These are phyloP conservation scores for Hirudinaria manillensis DNA, from an alignment of 2,888 invertebrate species.

Conservation along the genomic window DNA sequence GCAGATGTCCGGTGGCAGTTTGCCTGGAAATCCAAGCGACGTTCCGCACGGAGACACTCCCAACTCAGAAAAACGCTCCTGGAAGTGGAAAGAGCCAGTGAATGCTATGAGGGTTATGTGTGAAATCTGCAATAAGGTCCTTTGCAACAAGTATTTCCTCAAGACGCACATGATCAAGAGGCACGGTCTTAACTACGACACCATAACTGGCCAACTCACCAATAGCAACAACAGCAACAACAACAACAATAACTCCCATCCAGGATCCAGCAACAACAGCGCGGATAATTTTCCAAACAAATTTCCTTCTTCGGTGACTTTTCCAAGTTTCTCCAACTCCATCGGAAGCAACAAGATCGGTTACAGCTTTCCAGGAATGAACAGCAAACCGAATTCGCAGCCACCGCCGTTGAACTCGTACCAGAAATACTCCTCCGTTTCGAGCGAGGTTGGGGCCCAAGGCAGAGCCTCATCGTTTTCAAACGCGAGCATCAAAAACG, in stretches of 20 bases:
- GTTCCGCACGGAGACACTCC: constrained; percentile 10
- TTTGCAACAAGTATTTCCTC: constrained; percentile 54
- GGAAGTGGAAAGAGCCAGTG: constrained; percentile 49
- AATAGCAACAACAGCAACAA: constrained; percentile 1
- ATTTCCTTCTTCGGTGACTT: constrained; percentile 13
- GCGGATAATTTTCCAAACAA: background rate
- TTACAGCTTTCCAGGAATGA: constrained; percentile 6
- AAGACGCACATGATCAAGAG: constrained; percentile 54
- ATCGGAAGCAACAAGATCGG: background rate
- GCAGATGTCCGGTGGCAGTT: constrained; percentile 3
- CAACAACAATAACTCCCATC: background rate
- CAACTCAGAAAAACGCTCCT: constrained; percentile 18
- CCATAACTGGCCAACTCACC: constrained; percentile 24
- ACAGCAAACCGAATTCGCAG: constrained; percentile 10
- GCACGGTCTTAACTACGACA: constrained; percentile 47
- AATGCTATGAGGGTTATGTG: constrained; percentile 49
- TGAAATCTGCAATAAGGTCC: constrained; percentile 53
- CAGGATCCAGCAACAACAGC: constrained; percentile 14
- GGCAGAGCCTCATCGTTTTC: background rate
- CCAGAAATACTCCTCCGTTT: background rate
- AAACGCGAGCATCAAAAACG: constrained; percentile 23
- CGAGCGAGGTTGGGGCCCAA: background rate
- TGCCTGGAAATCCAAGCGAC: constrained; percentile 12
- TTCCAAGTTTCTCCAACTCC: constrained; percentile 11
- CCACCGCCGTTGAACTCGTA: background rate